phyloP scores from a whole-genome alignment of 2,888 invertebrate genomes.

The Agrotis segetum region DNA sequence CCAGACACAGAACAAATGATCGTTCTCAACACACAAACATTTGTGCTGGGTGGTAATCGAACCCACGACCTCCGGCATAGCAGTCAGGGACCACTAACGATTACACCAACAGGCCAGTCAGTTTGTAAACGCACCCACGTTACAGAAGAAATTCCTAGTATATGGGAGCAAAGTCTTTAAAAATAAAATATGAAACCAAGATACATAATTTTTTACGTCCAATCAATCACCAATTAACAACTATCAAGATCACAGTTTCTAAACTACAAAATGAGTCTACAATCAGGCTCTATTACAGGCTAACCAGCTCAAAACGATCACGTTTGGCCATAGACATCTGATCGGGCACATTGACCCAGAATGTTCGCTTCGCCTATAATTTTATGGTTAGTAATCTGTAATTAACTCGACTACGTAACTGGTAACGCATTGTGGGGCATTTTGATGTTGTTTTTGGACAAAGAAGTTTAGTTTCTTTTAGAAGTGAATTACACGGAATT shows the following conservation, averaged over 20 bases:
- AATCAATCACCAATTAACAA: neutral
- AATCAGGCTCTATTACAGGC: slow-evolving; percentile 40
- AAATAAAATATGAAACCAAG: too few species aligned
- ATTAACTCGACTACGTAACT: slow-evolving; percentile 57
- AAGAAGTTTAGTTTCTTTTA: slow-evolving; percentile 4
- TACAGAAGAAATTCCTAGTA: too few species aligned
- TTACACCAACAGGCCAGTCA: too few species aligned
- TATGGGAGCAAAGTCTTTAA: too few species aligned
- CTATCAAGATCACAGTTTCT: slow-evolving; percentile 51
- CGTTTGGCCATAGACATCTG: slow-evolving; percentile 44
- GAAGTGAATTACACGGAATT: too few species aligned
- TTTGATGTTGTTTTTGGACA: slow-evolving; percentile 20
- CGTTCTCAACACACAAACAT: too few species aligned
- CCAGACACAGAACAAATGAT: too few species aligned
- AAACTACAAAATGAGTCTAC: slow-evolving; percentile 19
- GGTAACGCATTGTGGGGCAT: slow-evolving; percentile 39
- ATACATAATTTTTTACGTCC: neutral
- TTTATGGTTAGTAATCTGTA: slow-evolving; percentile 54
- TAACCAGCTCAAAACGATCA: slow-evolving; percentile 45
- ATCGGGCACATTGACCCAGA: slow-evolving; percentile 69
- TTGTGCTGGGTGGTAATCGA: too few species aligned
- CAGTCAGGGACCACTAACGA: too few species aligned
- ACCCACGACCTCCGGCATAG: too few species aligned
- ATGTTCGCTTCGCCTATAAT: slow-evolving; percentile 56
- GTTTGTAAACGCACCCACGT: too few species aligned